Base-by-base conservation (phyloP, 2,888 invertebrate genomes). In the Euphydryas editha region DNA sequence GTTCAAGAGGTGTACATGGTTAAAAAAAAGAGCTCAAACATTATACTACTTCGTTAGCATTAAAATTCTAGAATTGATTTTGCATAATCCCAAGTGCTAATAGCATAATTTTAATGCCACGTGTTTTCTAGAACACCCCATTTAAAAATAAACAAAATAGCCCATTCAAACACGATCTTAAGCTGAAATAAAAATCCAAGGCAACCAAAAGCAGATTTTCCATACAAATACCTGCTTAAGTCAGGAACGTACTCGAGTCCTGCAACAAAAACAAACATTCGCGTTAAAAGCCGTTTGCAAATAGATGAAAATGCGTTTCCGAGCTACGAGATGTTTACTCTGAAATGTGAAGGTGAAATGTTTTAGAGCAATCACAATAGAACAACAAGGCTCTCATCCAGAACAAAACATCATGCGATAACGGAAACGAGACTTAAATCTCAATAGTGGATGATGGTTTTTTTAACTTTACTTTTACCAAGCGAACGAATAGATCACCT, bases 241-340 rank as follows among this genome's bases (percentile, higher is more conserved):
- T 67, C 63, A 61, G 51, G 58, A 51, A 49, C 63, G 49, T 58
- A 60, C 61, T 55, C 54, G 60, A 67, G 54, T 64, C 39, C 66
- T 60, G 65, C 66, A 62, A 65, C 64, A 67, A 66, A 68, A 59
- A 70, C 68, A 72, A 59, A 70, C 72, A 71, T 68, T 49, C 62
- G 54, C 60, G 73, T 70, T 80, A 72, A 78, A 78, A 80, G 77
- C 75, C 65, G 55, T 61, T 55, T 71, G 77, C 73, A 79, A 78
- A 80, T 73, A 76, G 60, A 67, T 54, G 65, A 65, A 74, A 73
- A 74, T 71, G 69, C 46, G 36, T 42, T 57, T 57, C 30, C 47
- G 42, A 13, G 46, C 7, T 47, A 24, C 60, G 65, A 60, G 55
- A 57, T 36, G 51, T 65, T 60, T 65, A 56, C 47, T 46, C n/a